These are phyloP conservation scores for Linnaemya vulpina DNA, from an alignment of 2,888 invertebrate species.

Conservation along the genomic window DNA sequence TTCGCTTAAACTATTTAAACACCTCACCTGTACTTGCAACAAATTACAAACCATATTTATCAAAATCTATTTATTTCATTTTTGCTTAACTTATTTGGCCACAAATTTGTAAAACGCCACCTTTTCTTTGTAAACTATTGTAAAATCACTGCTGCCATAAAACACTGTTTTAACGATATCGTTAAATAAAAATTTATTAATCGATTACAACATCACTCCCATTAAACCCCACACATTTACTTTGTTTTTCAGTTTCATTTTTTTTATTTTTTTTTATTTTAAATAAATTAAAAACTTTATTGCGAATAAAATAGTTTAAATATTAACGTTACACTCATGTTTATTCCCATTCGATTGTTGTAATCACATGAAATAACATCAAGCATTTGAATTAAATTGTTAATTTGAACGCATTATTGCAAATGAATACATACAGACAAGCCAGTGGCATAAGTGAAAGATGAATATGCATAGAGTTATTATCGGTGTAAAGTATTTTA, in stretches of 20 bases:
- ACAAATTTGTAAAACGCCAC: slow-evolving; percentile 58
- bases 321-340: slow-evolving; percentile 41
- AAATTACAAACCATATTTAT: not conserved
- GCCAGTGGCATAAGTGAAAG: slow-evolving; percentile 14
- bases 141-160: slow-evolving; percentile 39
- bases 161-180: slow-evolving; percentile 23
- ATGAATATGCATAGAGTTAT: not conserved
- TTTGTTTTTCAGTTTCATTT: slow-evolving; percentile 31
- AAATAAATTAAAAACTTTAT: slow-evolving; percentile 15
- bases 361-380: slow-evolving; percentile 30
- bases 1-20: slow-evolving; percentile 5
- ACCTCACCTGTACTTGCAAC: slow-evolving; percentile 1
- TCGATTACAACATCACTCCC: slow-evolving; percentile 51
- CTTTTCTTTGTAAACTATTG: slow-evolving; percentile 51
- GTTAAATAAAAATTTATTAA: slow-evolving; percentile 43
- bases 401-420: slow-evolving; percentile 58
- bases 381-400: slow-evolving; percentile 45
- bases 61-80: not conserved
- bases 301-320: slow-evolving; percentile 46
- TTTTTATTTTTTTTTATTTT: not conserved
- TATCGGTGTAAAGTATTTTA: too few relatives aligned
- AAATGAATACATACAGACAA: not conserved
- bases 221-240: slow-evolving; percentile 46
- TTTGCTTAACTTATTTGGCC: slow-evolving; percentile 39
- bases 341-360: slow-evolving; percentile 48